Evolutionary conservation across 2,113 vertebrate species (phyloP).

Genomic region (Chroicocephalus ridibundus): DNA sequence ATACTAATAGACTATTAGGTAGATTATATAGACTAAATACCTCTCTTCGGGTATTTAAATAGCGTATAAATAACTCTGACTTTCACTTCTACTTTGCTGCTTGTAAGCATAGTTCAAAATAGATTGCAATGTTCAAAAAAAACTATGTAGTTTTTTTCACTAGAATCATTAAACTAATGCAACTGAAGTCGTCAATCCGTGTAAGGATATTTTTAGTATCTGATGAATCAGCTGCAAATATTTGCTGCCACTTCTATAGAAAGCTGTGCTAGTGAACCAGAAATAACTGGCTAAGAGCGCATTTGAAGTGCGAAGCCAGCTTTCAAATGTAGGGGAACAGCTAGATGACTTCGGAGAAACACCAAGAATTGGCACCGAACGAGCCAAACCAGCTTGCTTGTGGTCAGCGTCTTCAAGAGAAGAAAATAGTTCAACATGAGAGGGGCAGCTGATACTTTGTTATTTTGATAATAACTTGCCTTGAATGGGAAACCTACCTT

Average conservation of each 20-base stretch:
- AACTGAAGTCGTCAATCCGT: not conserved
- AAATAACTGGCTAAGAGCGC: not conserved
- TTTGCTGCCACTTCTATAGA: not conserved
- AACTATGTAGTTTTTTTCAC: not conserved
- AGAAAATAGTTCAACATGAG: not conserved
- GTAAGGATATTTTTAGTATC: not conserved
- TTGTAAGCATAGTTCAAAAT: not conserved
- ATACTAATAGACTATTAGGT: not conserved
- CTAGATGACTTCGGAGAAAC: not conserved
- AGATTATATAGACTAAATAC: not conserved
- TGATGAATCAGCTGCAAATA: slow-evolving; percentile 16
- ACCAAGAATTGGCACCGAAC: not conserved
- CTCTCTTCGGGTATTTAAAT: not conserved
- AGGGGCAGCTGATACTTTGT: not conserved
- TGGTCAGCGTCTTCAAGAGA: not conserved
- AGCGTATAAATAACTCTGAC: not conserved
- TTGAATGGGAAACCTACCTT: not conserved
- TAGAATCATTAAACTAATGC: not conserved
- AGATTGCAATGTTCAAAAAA: not conserved
- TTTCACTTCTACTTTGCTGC: not conserved
- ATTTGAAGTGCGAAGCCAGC: not conserved
- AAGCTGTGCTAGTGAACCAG: not conserved
- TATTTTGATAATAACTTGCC: not conserved
- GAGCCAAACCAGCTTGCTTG: not conserved
- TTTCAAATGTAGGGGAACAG: not conserved